Evolutionary conservation across 2,797 vertebrate genomes (phyloP).

Genomic region (Dallia pectoralis): DNA sequence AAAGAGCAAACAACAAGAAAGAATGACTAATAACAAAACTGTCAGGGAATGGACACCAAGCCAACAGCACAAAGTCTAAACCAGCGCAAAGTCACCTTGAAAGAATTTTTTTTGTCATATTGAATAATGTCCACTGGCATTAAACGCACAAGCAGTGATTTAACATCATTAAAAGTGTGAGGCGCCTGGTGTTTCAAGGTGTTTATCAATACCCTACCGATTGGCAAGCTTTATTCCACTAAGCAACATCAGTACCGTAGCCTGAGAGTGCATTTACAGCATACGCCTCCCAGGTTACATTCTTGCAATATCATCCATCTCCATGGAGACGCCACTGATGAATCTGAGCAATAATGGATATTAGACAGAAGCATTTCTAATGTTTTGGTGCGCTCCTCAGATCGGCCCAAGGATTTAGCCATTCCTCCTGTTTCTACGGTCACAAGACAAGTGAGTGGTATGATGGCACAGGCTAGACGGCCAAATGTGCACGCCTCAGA

Average conservation of each 20-base stretch:
- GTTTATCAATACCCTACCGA: constrained; percentile 38
- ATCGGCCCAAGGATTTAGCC: constrained; percentile 35
- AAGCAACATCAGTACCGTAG: constrained; percentile 21
- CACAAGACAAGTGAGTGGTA: constrained; percentile 35
- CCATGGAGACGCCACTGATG: constrained; percentile 35
- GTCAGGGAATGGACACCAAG: constrained; percentile 36
- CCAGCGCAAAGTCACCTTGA: constrained; percentile 67
- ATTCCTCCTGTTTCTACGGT: constrained; percentile 17
- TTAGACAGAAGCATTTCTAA: constrained; percentile 19
- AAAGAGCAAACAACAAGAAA: constrained; percentile 44
- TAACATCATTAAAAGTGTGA: constrained; percentile 46
- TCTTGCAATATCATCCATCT: constrained; percentile 9
- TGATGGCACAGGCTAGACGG: constrained; percentile 41
- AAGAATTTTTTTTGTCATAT: constrained; percentile 7
- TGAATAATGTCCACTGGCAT: constrained; percentile 38
- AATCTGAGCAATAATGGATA: constrained; percentile 14
- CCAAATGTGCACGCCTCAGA: constrained; percentile 40
- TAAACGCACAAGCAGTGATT: constrained; percentile 44
- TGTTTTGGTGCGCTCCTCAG: constrained; percentile 9
- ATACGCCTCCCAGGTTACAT: neutral
- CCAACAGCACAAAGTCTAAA: constrained; percentile 32
- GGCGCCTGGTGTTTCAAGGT: constrained; percentile 46
- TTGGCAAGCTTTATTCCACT: constrained; percentile 34
- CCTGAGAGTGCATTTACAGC: constrained; percentile 21
- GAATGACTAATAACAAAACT: constrained; percentile 65